Evolutionary conservation across 1,140 invertebrate species (phyloP).

Genomic region (Lordiphosa clarofinis): DNA sequence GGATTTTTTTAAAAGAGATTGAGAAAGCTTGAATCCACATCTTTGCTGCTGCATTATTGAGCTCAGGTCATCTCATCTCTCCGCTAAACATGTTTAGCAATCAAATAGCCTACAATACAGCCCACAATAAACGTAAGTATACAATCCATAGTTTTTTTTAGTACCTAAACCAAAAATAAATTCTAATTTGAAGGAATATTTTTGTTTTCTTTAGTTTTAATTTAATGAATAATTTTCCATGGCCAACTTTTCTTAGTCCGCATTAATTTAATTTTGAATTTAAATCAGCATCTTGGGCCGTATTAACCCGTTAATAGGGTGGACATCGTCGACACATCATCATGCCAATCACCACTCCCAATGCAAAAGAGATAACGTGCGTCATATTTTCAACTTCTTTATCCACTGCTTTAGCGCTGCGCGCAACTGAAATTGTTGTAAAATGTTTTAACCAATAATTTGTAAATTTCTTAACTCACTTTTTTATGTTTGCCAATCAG

Average conservation of each 20-base stretch:
- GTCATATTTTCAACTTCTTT: constrained; percentile 19
- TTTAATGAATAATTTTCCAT: neutral
- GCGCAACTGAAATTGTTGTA: neutral
- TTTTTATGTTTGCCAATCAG: neutral
- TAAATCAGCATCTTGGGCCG: neutral
- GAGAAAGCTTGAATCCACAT: no score
- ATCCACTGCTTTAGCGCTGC: neutral
- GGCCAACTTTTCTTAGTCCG: no score
- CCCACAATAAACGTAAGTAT: constrained; percentile 28
- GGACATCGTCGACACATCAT: constrained; percentile 34
- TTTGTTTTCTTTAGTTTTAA: no score
- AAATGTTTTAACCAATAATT: neutral
- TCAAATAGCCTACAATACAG: constrained; percentile 33
- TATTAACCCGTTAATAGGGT: neutral
- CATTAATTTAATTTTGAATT: no score
- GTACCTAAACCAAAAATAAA: no score
- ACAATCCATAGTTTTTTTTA: constrained; percentile 11
- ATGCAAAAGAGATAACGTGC: constrained; percentile 46
- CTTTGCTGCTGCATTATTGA: no score
- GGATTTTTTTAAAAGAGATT: no score
- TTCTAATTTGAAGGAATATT: no score
- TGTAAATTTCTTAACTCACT: neutral
- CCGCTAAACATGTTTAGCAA: constrained; percentile 10
- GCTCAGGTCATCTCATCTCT: neutral
- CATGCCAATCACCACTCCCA: constrained; percentile 40